Evolutionary conservation across 2,888 invertebrate genomes (phyloP).

Genomic region (Conomelus anceps): DNA sequence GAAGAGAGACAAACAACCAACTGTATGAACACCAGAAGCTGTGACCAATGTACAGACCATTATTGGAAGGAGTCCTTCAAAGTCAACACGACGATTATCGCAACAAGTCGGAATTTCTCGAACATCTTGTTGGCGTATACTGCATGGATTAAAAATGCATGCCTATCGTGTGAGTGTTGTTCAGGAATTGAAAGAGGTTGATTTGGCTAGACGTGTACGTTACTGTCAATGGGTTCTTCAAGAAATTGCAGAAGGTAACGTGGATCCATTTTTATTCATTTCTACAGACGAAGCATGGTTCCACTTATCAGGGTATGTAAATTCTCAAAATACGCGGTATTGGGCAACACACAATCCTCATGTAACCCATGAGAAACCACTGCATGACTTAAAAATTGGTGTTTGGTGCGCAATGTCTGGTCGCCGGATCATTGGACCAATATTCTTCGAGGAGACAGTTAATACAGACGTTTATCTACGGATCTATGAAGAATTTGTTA

Average conservation of each 20-base stretch:
- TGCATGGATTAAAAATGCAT: too few relatives aligned
- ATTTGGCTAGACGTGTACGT: neutral
- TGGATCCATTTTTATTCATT: conserved; percentile 17
- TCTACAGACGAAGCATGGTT: conserved; percentile 31
- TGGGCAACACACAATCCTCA: conserved; percentile 30
- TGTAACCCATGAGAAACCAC: neutral
- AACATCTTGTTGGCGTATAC: neutral
- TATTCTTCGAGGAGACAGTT: neutral
- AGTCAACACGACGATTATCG: neutral
- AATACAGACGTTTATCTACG: neutral
- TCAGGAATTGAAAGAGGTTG: neutral
- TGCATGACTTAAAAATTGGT: neutral
- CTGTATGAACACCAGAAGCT: too few relatives aligned
- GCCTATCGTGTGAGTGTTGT: neutral
- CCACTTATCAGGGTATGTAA: conserved; percentile 28
- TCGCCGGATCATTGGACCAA: neutral
- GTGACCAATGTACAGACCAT: too few relatives aligned
- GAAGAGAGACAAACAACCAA: too few relatives aligned
- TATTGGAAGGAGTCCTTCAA: too few relatives aligned
- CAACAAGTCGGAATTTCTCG: neutral
- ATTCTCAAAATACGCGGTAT: conserved; percentile 27
- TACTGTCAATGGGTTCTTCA: neutral
- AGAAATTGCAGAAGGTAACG: neutral
- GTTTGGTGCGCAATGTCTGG: neutral
- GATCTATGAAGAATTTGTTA: neutral